These are phyloP conservation scores for Notodromas monacha DNA, from an alignment of 2,888 invertebrate genomes.

Conservation along the genomic window DNA sequence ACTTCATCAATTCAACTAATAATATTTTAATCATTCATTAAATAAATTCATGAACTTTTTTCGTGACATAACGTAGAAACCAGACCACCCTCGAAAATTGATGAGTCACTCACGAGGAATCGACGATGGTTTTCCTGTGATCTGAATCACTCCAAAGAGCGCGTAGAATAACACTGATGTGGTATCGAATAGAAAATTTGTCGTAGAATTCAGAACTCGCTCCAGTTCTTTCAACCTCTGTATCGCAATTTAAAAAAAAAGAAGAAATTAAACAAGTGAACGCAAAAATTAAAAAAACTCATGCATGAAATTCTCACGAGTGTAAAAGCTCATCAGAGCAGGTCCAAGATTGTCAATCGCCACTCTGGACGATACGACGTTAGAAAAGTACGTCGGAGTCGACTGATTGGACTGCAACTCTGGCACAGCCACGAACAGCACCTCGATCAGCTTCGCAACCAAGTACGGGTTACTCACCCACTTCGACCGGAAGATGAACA, in stretches of 20 bases:
- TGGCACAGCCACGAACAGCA: conserved; percentile 23
- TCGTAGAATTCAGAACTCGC: conserved; percentile 95
- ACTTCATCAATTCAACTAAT: too few relatives aligned
- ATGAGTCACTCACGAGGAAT: conserved; percentile 26
- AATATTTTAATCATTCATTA: too few relatives aligned
- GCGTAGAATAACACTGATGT: conserved; percentile 84
- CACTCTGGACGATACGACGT: too few relatives aligned
- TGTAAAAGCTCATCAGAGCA: conserved; percentile 87
- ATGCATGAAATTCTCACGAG: conserved; percentile 19
- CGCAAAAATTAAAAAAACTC: conserved; percentile 6
- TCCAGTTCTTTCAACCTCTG: conserved; percentile 78
- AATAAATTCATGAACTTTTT: too few relatives aligned
- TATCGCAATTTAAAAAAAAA: conserved; percentile 2
- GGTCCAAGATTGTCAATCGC: conserved; percentile 49
- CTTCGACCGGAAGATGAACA: conserved; percentile 58
- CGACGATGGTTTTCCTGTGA: too few relatives aligned
- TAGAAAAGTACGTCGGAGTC: too few relatives aligned
- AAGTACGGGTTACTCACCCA: conserved; percentile 85
- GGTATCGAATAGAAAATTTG: conserved; percentile 91
- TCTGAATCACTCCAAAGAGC: too few relatives aligned
- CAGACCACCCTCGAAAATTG: conserved; percentile 7
- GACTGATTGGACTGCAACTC: conserved; percentile 28
- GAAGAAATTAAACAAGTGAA: background rate
- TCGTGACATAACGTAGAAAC: too few relatives aligned
- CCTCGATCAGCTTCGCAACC: conserved; percentile 79